A percentile compares a stretch with the other conserved stretches of the same genome.
Conservation (phyloP, 2,888 invertebrate genomes). For the Agonopterix subpropinquella region DNA sequence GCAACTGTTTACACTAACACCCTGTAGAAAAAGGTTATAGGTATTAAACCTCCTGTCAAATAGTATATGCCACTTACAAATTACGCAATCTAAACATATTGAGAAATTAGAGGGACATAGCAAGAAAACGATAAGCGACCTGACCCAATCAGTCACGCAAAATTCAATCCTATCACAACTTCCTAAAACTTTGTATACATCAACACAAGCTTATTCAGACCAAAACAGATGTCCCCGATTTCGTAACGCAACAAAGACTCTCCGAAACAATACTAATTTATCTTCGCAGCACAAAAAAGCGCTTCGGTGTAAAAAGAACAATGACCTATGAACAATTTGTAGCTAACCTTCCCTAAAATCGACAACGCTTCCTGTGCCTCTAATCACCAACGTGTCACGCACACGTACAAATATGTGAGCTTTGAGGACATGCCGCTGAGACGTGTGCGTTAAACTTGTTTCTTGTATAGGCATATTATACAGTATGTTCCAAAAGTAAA, state of each 20-base stretch:
- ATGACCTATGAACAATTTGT: constrained; percentile 65
- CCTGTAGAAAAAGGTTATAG: no score
- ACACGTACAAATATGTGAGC: constrained; percentile 26
- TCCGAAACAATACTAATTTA: constrained; percentile 53
- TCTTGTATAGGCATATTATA: not conserved
- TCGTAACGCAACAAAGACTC: constrained; percentile 33
- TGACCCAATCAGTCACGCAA: no score
- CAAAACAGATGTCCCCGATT: constrained; percentile 22
- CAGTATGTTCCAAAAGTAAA: no score
- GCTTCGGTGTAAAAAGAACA: constrained; percentile 58
- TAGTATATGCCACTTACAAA: no score
- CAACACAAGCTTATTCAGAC: not conserved
- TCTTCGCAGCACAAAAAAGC: constrained; percentile 49
- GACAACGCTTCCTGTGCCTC: constrained; percentile 65
- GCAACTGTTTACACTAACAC: no score
- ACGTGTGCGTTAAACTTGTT: not conserved
- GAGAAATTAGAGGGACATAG: no score
- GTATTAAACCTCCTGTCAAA: no score
- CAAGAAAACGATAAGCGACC: no score
- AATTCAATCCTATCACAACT: no score
- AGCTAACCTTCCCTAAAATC: constrained; percentile 68
- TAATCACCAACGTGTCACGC: constrained; percentile 42
- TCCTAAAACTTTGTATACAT: no score
- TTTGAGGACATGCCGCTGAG: constrained; percentile 1
- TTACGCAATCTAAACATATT: no score